A percentile compares a stretch with the other conserved stretches of the same genome.
phyloP scores from a whole-genome alignment of 2,888 invertebrate genomes.

The Boloria selene region DNA sequence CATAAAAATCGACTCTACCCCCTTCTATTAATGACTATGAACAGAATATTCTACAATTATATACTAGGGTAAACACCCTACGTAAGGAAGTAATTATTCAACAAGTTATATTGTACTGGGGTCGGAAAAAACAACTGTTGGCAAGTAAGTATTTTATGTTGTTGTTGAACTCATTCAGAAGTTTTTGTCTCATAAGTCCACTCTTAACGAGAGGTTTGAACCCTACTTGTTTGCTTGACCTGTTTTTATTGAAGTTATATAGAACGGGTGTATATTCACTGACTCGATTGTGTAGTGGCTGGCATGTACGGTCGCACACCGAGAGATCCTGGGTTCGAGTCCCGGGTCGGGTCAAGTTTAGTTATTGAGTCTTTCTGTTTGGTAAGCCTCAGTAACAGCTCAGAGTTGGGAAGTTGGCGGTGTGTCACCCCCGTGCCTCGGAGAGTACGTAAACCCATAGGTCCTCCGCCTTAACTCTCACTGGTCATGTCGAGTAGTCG shows the following conservation, averaged over 20 bases:
- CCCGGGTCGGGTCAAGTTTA: too few relatives aligned
- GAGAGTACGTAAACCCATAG: too few relatives aligned
- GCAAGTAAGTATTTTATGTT: conserved; percentile 33
- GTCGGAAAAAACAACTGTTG: conserved; percentile 41
- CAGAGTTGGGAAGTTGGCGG: too few relatives aligned
- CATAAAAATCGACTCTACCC: conserved; percentile 23
- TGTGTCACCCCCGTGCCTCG: too few relatives aligned
- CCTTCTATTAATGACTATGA: conserved; percentile 18
- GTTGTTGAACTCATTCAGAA: conserved; percentile 23
- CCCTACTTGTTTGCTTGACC: conserved; percentile 31
- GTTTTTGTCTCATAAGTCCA: conserved; percentile 33
- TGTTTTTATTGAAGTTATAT: conserved; percentile 18
- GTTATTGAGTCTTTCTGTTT: too few relatives aligned
- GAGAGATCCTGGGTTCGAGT: too few relatives aligned
- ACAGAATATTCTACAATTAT: conserved; percentile 12
- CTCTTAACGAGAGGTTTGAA: conserved; percentile 28
- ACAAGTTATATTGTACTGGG: conserved; percentile 42
- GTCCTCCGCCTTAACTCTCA: too few relatives aligned
- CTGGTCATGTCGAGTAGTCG: too few relatives aligned
- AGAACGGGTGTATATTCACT: background rate
- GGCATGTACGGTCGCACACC: too few relatives aligned
- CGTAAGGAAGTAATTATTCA: conserved; percentile 42
- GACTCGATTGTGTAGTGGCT: too few relatives aligned
- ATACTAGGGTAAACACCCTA: conserved; percentile 44
- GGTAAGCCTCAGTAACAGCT: too few relatives aligned